Conservation (phyloP, 2,113 vertebrate species). For the Hiodon tergisus region DNA sequence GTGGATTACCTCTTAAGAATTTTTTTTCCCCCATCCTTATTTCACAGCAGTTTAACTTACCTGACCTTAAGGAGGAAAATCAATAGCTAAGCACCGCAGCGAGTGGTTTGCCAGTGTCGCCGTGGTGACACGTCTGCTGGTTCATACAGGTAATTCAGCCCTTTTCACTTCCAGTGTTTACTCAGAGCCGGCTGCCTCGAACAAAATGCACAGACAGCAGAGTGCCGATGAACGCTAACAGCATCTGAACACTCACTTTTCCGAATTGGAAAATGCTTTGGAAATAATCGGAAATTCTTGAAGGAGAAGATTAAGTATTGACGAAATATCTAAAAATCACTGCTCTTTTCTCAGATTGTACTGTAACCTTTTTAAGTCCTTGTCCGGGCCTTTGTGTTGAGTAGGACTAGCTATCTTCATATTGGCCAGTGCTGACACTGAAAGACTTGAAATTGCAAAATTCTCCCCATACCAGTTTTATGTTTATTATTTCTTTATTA, state of each 20-base stretch:
- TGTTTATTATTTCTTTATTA: too few relatives aligned
- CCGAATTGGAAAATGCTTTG: background rate
- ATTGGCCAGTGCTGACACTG: too few relatives aligned
- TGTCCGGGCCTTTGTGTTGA: background rate
- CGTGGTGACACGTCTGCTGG: conserved; percentile 10
- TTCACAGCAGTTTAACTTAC: conserved; percentile 24
- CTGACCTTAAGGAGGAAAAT: conserved; percentile 23
- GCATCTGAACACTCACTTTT: conserved; percentile 1
- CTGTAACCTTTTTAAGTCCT: background rate
- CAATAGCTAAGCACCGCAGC: conserved; percentile 22
- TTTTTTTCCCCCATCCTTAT: conserved; percentile 4
- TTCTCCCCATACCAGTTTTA: background rate
- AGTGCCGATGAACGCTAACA: background rate
- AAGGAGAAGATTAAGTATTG: background rate
- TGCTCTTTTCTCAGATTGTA: background rate
- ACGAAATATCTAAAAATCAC: background rate
- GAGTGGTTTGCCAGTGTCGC: conserved; percentile 20
- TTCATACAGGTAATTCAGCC: background rate
- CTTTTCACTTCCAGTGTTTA: background rate
- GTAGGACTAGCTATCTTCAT: too few relatives aligned
- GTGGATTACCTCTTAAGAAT: conserved; percentile 13
- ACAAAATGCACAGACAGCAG: background rate
- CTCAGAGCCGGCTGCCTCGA: background rate
- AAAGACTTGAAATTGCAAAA: background rate
- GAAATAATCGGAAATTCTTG: background rate